phyloP scores from a whole-genome alignment of 2,888 invertebrate genomes.

The Lasioglossum zephyrum region DNA sequence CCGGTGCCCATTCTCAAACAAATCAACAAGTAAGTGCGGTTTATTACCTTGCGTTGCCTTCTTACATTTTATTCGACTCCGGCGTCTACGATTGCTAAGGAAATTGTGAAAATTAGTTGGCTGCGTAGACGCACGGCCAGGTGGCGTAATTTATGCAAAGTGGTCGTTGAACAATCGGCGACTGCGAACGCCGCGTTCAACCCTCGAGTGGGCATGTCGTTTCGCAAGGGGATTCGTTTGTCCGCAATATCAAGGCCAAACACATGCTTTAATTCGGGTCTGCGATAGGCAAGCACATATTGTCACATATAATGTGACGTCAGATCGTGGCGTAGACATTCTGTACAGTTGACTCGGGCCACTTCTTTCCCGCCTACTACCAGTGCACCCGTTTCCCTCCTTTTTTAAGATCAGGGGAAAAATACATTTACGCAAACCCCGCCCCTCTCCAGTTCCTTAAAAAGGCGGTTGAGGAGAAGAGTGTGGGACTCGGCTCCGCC shows the following conservation, averaged over 20 bases:
- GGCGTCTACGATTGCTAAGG: not conserved
- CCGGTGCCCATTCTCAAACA: slow-evolving; percentile 94
- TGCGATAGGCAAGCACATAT: slow-evolving; percentile 2
- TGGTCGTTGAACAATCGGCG: slow-evolving; percentile 7
- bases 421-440: no score
- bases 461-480: no score
- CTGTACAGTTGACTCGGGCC: not conserved
- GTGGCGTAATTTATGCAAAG: not conserved
- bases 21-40: slow-evolving; percentile 88
- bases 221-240: slow-evolving; percentile 26
- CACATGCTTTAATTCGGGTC: slow-evolving; percentile 8
- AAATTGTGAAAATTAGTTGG: slow-evolving; percentile 1
- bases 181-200: slow-evolving; percentile 4
- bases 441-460: no score
- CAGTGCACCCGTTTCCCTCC: no score
- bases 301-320: not conserved
- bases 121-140: not conserved
- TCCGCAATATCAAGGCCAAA: slow-evolving; percentile 37
- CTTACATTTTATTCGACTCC: not conserved
- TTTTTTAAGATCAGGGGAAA: no score
- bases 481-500: no score
- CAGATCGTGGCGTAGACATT: not conserved
- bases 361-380: no score
- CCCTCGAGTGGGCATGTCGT: slow-evolving; percentile 20
- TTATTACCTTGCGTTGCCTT: not conserved